Evolutionary conservation across 2,888 invertebrate genomes (phyloP), one percentile per base, ranked within the genome.

Genomic region (Aphidius colemani): DNA sequence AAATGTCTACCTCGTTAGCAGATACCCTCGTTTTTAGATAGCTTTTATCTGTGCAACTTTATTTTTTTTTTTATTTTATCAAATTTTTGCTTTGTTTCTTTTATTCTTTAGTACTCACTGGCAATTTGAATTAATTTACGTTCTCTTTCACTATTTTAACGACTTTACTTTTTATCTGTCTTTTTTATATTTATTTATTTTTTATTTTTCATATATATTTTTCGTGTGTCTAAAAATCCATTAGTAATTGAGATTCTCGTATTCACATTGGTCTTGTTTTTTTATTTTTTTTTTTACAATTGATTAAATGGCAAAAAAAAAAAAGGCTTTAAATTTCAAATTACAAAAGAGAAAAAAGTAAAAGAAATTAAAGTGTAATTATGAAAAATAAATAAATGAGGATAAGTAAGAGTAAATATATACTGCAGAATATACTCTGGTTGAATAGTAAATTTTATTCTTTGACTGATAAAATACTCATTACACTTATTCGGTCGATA

Each of bases 111-210:
- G 13, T 43, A 53, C 59, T 45, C 61, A 58, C 70, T 63, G 67
- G 69, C 74, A 72, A 75, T 74, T 69, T 70, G 72, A 76, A 77
- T 78, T 78, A 77, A 79, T 78, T 77, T 74, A 40, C 70, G 73
- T 74, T 72, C 70, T 70, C 68, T 68, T 64, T 66, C 39, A 75
- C 73, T 69, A 69, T 72, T 78, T 74, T 72, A 71, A 75, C 72
- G 70, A 55, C 11, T 58, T 46, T 39, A n/a, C 13, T 46, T 46
- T 63, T 51, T 49, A 48, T 59, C 41, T 50, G 7, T 40, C 13
- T 39, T 50, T 11, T 9, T 50, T 18, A 1, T 18, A 18, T 18
- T 18, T 18, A 18, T 18, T 18, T 18, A 2, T 18, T 46, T 11
- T 50, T 48, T 50, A 70, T 75, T 71, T 68, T 70, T 55, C 68